A percentile compares a stretch with the other conserved stretches of the same genome.
phyloP scores from a whole-genome alignment of 2,797 vertebrate genomes.

The Lepilemur septentrionalis region DNA sequence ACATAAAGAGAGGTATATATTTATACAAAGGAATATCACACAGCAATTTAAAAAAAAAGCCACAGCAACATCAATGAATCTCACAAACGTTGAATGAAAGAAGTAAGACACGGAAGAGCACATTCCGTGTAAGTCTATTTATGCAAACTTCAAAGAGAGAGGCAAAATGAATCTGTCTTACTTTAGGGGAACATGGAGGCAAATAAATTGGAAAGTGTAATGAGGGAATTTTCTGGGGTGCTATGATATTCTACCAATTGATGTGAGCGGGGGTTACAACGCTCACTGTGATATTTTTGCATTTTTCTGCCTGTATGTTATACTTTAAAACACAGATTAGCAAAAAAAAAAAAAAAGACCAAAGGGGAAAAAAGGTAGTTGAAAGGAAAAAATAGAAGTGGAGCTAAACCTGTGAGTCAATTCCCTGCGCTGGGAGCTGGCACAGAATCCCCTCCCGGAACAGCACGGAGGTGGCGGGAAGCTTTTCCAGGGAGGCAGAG shows the following conservation, averaged over 20 bases:
- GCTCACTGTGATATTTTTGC: not conserved
- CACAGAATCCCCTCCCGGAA: not conserved
- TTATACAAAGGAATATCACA: not conserved
- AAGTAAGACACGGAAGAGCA: not conserved
- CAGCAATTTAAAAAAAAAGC: accelerated
- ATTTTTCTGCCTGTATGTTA: not conserved
- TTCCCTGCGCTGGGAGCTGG: not conserved
- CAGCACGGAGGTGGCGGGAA: not conserved
- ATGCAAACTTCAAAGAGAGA: not conserved
- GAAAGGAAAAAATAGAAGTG: not conserved
- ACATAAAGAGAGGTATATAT: not conserved
- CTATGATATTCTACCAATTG: not conserved
- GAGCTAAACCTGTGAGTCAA: not conserved
- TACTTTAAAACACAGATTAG: not conserved
- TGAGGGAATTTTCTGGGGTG: not conserved
- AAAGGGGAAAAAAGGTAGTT: not conserved
- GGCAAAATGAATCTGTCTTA: not conserved
- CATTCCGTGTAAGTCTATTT: not conserved
- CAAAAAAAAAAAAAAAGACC: not conserved
- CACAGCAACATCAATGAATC: not conserved
- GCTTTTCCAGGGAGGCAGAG: not conserved
- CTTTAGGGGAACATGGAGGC: not conserved
- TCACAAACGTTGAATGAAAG: not conserved
- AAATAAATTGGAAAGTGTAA: not conserved
- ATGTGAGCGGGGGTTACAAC: too few relatives aligned